phyloP scores from a whole-genome alignment of 2,797 vertebrate genomes.

The Neopelma chrysocephalum region DNA sequence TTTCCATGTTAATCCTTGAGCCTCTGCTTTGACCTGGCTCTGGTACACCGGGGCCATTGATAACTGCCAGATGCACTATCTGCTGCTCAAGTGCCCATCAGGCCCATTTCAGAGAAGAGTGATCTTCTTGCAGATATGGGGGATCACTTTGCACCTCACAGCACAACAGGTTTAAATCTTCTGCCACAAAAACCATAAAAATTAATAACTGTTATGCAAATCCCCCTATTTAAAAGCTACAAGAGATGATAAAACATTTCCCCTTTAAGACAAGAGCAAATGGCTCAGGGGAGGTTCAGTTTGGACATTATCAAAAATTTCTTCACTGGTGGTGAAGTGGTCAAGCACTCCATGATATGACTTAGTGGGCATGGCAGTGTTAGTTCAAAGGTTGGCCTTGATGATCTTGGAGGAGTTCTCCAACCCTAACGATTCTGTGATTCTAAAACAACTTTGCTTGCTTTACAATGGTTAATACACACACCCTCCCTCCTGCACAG shows the following conservation, averaged over 20 bases:
- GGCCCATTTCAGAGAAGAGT: not conserved
- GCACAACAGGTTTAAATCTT: not conserved
- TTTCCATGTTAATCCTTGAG: not conserved
- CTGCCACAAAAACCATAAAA: not conserved
- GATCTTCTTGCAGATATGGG: not conserved
- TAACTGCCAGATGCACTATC: not conserved
- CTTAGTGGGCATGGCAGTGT: not conserved
- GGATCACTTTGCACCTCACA: not conserved
- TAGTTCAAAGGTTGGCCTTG: not conserved
- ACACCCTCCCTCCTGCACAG: rapidly evolving
- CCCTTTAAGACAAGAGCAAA: not conserved
- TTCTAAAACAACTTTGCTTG: not conserved
- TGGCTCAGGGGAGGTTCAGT: not conserved
- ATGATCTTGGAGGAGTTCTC: not conserved
- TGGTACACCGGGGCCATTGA: not conserved
- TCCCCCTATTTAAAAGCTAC: not conserved
- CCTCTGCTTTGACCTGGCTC: not conserved
- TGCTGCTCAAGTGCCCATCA: not conserved
- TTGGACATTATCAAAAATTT: not conserved
- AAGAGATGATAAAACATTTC: not conserved
- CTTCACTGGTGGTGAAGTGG: not conserved
- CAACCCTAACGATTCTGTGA: not conserved
- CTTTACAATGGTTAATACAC: not conserved
- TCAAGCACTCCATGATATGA: no score
- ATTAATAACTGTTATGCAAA: not conserved